phyloP scores from a whole-genome alignment of 2,888 invertebrate species.

The Chesias legatella region DNA sequence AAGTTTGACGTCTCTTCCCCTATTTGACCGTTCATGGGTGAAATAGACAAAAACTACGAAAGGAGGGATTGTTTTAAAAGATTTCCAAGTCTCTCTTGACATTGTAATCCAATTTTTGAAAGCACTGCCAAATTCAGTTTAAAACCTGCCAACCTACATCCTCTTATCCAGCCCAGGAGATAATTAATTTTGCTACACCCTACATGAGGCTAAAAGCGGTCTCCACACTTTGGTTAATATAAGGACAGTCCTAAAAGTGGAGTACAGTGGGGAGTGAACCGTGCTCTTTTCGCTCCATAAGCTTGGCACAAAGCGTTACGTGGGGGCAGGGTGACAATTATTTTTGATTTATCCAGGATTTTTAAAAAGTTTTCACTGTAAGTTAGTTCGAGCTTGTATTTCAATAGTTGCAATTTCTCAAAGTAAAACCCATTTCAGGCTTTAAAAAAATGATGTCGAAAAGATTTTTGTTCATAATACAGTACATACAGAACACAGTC shows the following conservation, averaged over 20 bases:
- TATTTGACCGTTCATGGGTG: too few relatives aligned
- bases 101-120: not conserved
- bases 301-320: conserved; percentile 29
- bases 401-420: too few relatives aligned
- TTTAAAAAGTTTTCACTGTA: conserved; percentile 7
- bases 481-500: too few relatives aligned
- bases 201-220: conserved; percentile 16
- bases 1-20: too few relatives aligned
- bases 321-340: conserved; percentile 18
- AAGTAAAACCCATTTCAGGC: too few relatives aligned
- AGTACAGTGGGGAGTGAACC: conserved; percentile 27
- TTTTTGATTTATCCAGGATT: conserved; percentile 14
- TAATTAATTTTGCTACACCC: conserved; percentile 20
- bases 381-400: too few relatives aligned
- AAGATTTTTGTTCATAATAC: too few relatives aligned
- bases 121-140: not conserved
- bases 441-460: too few relatives aligned
- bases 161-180: conserved; percentile 6
- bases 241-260: conserved; percentile 19
- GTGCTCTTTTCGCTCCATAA: conserved; percentile 29
- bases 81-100: too few relatives aligned
- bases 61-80: too few relatives aligned
- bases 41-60: too few relatives aligned
- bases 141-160: conserved; percentile 9
- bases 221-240: conserved; percentile 16